Evolutionary conservation across 2,113 vertebrate genomes (phyloP), one percentile per base, ranked within the genome.

Genomic region (Gambusia affinis): DNA sequence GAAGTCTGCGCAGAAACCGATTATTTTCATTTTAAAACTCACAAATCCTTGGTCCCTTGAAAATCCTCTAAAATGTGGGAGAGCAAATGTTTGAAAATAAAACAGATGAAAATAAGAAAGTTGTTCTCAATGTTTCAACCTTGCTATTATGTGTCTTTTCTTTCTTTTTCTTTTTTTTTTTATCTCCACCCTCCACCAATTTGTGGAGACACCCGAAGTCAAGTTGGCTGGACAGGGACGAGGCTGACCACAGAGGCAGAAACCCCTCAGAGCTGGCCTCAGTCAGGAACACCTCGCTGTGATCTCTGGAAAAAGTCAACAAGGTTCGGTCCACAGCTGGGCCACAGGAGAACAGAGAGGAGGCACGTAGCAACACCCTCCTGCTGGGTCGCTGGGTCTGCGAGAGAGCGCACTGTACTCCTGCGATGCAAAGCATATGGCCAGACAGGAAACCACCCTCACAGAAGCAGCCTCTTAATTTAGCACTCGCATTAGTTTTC

Each of bases 291-390:
- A 90, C 88, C 91, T 92, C 51, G 57, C 47, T 94, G 92, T 94
- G 93, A 95, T 95, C 93, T 92, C 90, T 87, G 76, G 22, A 57
- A 88, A 94, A 94, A 93, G 91, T 94, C 92, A 94, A 93, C 93
- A 92, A 92, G 91, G 87, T 84, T 83, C 87, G 88, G 90, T 89
- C 90, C 90, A 91, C 92, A 94, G 92, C 90, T 92, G 92, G 91
- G 81, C 77, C 70, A 60, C 78, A 37, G 75, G 83, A 85, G 88
- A 91, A 91, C 90, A 92, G 83, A 89, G 90, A 89, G 79, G 74
- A 75, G 78, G 72, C 75, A 88, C 86, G 74, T 90, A 93, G 92
- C 92, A 93, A 91, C 85, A 91, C 79, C 85, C 91, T 92, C 92
- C 93, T 84, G 85, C 94, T 91, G 93, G 62, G 88, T 80, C 67